Base-by-base conservation (phyloP, 2,113 vertebrate genomes). In the Burhinus oedicnemus region DNA sequence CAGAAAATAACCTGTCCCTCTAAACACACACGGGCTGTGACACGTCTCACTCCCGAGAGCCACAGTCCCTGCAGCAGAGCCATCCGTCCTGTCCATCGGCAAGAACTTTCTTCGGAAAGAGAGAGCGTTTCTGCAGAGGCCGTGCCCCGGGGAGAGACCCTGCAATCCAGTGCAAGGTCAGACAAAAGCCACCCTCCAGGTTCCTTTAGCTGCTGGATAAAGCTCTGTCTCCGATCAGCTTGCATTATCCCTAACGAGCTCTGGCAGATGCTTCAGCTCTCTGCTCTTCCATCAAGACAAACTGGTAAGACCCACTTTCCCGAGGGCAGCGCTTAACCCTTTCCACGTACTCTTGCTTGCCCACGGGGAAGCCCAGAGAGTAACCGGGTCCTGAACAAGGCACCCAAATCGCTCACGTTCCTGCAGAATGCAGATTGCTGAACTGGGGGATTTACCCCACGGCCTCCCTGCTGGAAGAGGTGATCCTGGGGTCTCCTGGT, bases 231-330 rank as follows among this genome's bases (percentile, higher is more conserved):
- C 65, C 30, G 1, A 16, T 97, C 96, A 85, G 75, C 60, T 42
- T 68, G 94, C 96, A 91, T 95, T 96, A 94, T 65, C 90, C 83
- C 92, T 96, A 97, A 97, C 6, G 23, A 96, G 90, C 87, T 70
- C 77, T 86, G 97, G 91, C 97, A 97, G 87, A 81, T 3, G 17
- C 93, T 92, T 58, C 94, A 70, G 87, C 87, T 45, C 88, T 75
- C 89, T 83, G 83, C 84, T 92, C 26, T 87, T 93, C 92, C 89
- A 64, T 36, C 74, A 5, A 38, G 76, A 70, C 79, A 64, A 60
- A 82, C 55, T 17, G 60, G 81, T 54, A 26, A 70, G 77, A 70
- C 21, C 74, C 76, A 54, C 45, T 55, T 87, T 93, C 78, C 74
- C 9, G 1, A 87, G 78, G 47, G 88, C 76, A 92, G 66, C 0